Conservation (phyloP, 1,140 invertebrate genomes). For the Aethina tumida region DNA sequence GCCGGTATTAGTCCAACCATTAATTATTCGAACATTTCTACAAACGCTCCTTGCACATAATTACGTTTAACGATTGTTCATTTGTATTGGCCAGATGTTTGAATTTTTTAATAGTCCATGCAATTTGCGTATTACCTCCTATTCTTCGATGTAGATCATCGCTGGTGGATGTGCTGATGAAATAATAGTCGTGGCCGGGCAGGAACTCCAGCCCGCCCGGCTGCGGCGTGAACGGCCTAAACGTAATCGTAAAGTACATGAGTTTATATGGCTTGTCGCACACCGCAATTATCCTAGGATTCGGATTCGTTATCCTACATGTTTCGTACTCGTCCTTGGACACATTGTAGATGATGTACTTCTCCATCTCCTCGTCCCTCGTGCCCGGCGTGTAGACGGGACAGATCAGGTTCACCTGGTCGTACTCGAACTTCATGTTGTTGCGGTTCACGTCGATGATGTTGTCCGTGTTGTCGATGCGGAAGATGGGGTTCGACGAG, state of each 20-base stretch:
- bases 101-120: too few relatives aligned
- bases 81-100: too few relatives aligned
- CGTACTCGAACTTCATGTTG: conserved; percentile 86
- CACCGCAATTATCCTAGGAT: conserved; percentile 84
- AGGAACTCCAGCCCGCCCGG: conserved; percentile 89
- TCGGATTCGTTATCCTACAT: conserved; percentile 88
- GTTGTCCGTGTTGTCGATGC: conserved; percentile 95
- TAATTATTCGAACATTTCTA: too few relatives aligned
- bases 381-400: conserved; percentile 81
- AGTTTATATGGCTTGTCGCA: conserved; percentile 91
- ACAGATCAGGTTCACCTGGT: conserved; percentile 91
- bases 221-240: conserved; percentile 90
- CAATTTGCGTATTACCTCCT: too few relatives aligned
- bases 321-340: conserved; percentile 94
- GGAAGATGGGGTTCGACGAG: conserved; percentile 61
- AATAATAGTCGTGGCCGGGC: conserved; percentile 91
- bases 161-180: conserved; percentile 87
- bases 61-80: too few relatives aligned
- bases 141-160: conserved; percentile 84
- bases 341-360: conserved; percentile 94
- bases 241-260: conserved; percentile 95
- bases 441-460: conserved; percentile 94
- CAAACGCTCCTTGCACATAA: too few relatives aligned
- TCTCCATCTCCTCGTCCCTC: conserved; percentile 77
- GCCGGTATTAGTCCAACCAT: too few relatives aligned